A percentile compares a stretch with the other conserved stretches of the same genome.
phyloP scores from a whole-genome alignment of 2,797 vertebrate species.

The Myotis daubentonii region DNA sequence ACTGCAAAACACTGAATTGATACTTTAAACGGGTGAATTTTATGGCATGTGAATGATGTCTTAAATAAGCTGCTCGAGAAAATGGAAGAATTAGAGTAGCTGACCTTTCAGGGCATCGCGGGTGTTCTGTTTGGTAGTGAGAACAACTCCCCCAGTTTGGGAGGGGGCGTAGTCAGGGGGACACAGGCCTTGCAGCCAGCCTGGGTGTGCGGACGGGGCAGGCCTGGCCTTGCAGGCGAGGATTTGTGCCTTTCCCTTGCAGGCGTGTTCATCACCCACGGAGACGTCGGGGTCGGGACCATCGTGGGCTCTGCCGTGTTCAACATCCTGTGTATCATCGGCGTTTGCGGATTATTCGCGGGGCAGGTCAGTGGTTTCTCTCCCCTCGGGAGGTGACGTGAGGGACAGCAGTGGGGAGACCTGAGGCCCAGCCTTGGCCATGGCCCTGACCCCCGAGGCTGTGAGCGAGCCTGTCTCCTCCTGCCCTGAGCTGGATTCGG shows the following conservation, averaged over 20 bases:
- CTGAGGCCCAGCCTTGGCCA: neutral
- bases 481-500: neutral
- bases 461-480: fast-evolving
- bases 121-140: neutral
- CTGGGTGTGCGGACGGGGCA: neutral
- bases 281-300: slow-evolving; percentile 97
- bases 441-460: neutral
- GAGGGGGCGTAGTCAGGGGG: neutral
- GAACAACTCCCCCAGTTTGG: fast-evolving
- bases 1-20: too few species aligned
- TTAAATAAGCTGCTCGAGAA: neutral
- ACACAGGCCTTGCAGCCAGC: neutral
- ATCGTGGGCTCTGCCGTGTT: slow-evolving; percentile 99
- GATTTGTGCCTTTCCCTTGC: slow-evolving; percentile 42
- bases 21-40: neutral
- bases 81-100: neutral
- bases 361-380: slow-evolving; percentile 91
- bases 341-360: slow-evolving; percentile 97
- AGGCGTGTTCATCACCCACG: slow-evolving; percentile 99
- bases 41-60: neutral
- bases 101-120: fast-evolving
- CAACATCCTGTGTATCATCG: slow-evolving; percentile 98
- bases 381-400: fast-evolving
- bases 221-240: fast-evolving
- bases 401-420: neutral